phyloP scores from a whole-genome alignment of 2,797 vertebrate species.

The Diglossa cyanea region DNA sequence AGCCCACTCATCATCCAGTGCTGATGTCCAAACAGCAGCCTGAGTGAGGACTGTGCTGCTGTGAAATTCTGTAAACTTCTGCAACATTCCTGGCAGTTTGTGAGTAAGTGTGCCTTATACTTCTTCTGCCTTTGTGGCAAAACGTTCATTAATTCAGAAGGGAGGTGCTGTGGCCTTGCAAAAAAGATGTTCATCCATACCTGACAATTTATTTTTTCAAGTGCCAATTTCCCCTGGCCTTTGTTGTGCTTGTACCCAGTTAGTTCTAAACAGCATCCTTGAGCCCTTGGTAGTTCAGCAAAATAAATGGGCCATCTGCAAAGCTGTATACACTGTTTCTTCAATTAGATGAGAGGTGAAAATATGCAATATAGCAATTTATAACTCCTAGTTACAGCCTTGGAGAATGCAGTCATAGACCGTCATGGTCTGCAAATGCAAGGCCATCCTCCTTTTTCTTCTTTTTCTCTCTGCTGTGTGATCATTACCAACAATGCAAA shows the following conservation, averaged over 20 bases:
- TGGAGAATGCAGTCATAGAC: background rate
- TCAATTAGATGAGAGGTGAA: background rate
- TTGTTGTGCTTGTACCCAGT: background rate
- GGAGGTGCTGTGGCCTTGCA: background rate
- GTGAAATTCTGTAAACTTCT: background rate
- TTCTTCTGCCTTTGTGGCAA: background rate
- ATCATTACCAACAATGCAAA: conserved; percentile 36
- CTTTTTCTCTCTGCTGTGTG: conserved; percentile 29
- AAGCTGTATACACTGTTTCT: background rate
- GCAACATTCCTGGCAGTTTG: background rate
- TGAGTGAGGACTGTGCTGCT: background rate
- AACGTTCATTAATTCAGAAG: background rate
- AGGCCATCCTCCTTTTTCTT: background rate
- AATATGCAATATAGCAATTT: background rate
- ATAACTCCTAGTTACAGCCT: background rate
- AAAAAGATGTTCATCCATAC: background rate
- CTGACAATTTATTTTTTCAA: background rate
- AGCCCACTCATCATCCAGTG: background rate
- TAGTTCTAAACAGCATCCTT: background rate
- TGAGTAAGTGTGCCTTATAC: background rate
- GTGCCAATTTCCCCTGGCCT: background rate
- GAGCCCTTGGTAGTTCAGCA: background rate
- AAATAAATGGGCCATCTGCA: background rate
- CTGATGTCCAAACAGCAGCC: background rate
- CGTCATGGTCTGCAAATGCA: background rate